These are phyloP conservation scores for Acleris literana DNA, from an alignment of 2,888 invertebrate genomes.

Conservation along the genomic window DNA sequence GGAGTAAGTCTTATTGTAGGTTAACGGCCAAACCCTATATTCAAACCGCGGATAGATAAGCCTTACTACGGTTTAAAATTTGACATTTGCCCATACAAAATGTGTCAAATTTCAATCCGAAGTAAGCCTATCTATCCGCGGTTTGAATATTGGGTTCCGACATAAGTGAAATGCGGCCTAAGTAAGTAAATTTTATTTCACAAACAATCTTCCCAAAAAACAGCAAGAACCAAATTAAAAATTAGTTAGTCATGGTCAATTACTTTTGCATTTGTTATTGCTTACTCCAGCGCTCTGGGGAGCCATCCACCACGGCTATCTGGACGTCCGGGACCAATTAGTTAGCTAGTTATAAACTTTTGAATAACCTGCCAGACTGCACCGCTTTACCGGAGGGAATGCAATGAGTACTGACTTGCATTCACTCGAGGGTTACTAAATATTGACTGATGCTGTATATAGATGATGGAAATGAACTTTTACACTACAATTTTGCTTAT, in stretches of 20 bases:
- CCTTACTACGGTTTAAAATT: no score
- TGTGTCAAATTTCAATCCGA: no score
- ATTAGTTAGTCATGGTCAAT: slow-evolving; percentile 6
- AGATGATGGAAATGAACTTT: neutral
- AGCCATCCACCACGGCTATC: slow-evolving; percentile 63
- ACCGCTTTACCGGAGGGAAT: slow-evolving; percentile 46
- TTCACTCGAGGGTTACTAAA: neutral
- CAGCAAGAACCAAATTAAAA: slow-evolving; percentile 4
- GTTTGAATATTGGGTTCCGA: no score
- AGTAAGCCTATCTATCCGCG: no score
- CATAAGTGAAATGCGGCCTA: no score
- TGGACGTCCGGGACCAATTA: slow-evolving; percentile 64
- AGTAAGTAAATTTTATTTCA: no score
- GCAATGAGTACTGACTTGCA: slow-evolving; percentile 10
- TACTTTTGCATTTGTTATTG: slow-evolving; percentile 30
- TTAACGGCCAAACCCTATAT: no score
- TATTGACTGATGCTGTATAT: neutral
- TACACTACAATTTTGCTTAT: neutral
- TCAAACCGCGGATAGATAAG: no score
- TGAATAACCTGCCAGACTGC: slow-evolving; percentile 58
- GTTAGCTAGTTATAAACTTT: slow-evolving; percentile 71
- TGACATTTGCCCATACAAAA: no score
- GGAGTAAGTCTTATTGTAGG: no score
- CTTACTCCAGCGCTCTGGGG: slow-evolving; percentile 47
- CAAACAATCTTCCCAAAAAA: neutral